phyloP scores from a whole-genome alignment of 2,113 vertebrate genomes.

The Ptilonorhynchus violaceus region DNA sequence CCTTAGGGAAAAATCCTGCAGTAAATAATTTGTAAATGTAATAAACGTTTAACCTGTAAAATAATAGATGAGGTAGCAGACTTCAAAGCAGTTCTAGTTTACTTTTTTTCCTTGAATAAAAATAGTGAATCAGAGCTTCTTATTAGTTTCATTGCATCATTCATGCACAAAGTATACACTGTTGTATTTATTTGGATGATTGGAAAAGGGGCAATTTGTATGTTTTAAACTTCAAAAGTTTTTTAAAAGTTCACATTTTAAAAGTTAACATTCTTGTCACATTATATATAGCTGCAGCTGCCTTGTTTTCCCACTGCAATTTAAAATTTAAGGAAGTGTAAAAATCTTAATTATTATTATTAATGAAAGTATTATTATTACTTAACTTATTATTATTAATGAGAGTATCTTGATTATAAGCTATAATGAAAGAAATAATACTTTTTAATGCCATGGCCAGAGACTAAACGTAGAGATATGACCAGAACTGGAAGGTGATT shows the following conservation, averaged over 20 bases:
- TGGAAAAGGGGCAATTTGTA: background rate
- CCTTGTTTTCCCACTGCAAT: background rate
- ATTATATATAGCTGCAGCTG: background rate
- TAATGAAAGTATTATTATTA: too few species aligned
- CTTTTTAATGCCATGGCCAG: background rate
- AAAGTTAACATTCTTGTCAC: background rate
- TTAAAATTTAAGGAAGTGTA: background rate
- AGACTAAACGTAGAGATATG: background rate
- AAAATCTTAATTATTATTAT: background rate
- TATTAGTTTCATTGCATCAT: background rate
- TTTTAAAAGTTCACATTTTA: background rate
- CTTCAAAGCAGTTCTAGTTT: conserved; percentile 16
- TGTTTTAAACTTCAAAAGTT: background rate
- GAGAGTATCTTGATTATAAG: background rate
- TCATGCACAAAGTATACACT: background rate
- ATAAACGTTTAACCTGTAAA: conserved; percentile 50
- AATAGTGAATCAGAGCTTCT: background rate
- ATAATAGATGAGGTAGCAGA: conserved; percentile 10
- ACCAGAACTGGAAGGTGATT: background rate
- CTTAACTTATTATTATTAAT: background rate
- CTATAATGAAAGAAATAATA: background rate
- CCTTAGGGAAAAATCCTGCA: conserved; percentile 27
- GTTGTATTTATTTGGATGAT: background rate
- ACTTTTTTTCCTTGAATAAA: background rate
- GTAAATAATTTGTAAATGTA: conserved; percentile 54